Base-by-base conservation (phyloP, 2,888 invertebrate genomes). In the Macroteleia sp. region DNA sequence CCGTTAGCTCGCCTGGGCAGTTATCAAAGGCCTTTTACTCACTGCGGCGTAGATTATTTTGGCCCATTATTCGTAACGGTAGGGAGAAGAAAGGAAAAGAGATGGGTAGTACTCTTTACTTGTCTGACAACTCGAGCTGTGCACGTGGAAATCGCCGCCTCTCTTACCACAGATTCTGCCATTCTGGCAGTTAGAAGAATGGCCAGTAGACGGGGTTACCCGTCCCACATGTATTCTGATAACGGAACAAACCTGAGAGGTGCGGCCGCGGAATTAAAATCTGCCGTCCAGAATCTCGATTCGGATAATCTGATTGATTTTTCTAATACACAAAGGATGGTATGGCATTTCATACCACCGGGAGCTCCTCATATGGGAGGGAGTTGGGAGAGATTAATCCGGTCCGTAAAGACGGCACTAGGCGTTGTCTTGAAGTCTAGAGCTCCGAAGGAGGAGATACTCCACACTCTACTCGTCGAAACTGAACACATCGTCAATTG, bases 111-210 rank as follows among this genome's bases (percentile, higher is more conserved):
- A 8, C 9, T 41, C 1, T 41, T 41, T 9, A 41, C 41, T 3
- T 41, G 41, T 14, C 14, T 41, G 1, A 41, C 41, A 1, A 41
- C 41, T 6, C 2, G 41, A 19, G 41, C 41, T 2, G 19, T 41
- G 2, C 41, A 41, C 10, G 1, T 41, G 10, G 41, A 41, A 19
- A 16, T 41, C 2, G 19, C 41, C 1, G 14, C 36, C 3, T 34
- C 28, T 6, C 32, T 77, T 14, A 57, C 17, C 1, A 41, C 79
- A 0, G 77, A 77, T 16, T 77, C 81, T 0, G 54, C 69, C 1
- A 73, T 81, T 6, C 66, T 81, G 62, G 64, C 36, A 12, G 12
- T 48, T 2, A 30, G 76, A n/a, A 25, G 79, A 5, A 76, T 80
- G 78, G 39, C 59, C 0, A 46, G 67, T 20, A 44, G 80, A 9